Conservation (phyloP, 2,888 invertebrate genomes). For the Smittia sp. region DNA sequence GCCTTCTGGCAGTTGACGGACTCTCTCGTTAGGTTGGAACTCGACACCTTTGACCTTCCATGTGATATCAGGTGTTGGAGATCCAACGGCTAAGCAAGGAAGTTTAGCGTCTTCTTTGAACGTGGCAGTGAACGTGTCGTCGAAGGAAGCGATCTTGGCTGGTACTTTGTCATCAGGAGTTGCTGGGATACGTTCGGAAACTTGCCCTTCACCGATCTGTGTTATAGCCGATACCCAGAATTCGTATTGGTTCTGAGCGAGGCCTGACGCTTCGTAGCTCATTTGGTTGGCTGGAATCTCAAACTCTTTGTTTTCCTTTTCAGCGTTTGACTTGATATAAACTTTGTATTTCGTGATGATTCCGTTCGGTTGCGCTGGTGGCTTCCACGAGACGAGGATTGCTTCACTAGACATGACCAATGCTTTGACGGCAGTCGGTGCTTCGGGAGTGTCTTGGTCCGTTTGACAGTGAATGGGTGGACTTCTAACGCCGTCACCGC, state of each 20-base stretch:
- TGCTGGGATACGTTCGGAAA: conserved; percentile 81
- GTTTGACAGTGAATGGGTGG: conserved; percentile 84
- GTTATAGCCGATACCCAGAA: conserved; percentile 95
- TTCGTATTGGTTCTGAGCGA: conserved; percentile 77
- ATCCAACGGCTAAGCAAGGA: conserved; percentile 88
- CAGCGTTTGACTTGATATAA: conserved; percentile 73
- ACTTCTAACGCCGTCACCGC: conserved; percentile 86
- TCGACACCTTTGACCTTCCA: conserved; percentile 67
- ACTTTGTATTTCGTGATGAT: conserved; percentile 90
- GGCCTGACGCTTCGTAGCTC: conserved; percentile 80
- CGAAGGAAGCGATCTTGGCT: conserved; percentile 92
- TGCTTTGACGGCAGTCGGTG: conserved; percentile 89
- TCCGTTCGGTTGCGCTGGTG: conserved; percentile 89
- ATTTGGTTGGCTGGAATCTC: conserved; percentile 81
- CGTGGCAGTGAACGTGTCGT: conserved; percentile 87
- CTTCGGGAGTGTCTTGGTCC: conserved; percentile 93
- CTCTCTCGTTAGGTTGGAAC: conserved; percentile 75
- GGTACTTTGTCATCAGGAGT: conserved; percentile 78
- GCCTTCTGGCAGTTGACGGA: conserved; percentile 83
- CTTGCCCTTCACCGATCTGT: conserved; percentile 89
- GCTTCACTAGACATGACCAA: conserved; percentile 88
- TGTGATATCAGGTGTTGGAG: conserved; percentile 68
- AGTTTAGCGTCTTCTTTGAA: conserved; percentile 89
- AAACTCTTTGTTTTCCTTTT: conserved; percentile 66
- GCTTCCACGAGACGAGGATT: conserved; percentile 90